A percentile compares a stretch with the other conserved stretches of the same genome.
phyloP scores from a whole-genome alignment of 2,888 invertebrate species.

The Allolobophora icterica region DNA sequence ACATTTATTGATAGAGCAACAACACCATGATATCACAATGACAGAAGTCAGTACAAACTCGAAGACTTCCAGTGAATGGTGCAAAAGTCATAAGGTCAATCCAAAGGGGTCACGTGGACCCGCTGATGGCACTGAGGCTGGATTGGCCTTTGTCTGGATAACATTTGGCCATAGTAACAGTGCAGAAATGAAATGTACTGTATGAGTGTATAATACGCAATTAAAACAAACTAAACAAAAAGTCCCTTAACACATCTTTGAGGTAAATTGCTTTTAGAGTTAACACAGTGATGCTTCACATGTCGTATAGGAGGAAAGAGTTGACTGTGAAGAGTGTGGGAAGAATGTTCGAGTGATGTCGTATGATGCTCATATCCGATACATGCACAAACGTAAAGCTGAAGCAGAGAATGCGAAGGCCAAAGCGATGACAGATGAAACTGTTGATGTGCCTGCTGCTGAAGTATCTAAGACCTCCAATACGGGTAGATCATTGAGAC shows the following conservation, averaged over 20 bases:
- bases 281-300: neutral
- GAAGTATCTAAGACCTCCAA: neutral
- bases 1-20: too few relatives aligned
- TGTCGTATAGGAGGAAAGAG: constrained; percentile 6
- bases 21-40: too few relatives aligned
- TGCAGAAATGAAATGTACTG: too few relatives aligned
- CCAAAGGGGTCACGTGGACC: too few relatives aligned
- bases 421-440: neutral
- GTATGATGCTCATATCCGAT: neutral
- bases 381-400: neutral
- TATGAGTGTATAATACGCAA: too few relatives aligned
- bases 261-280: neutral
- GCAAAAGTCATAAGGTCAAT: too few relatives aligned
- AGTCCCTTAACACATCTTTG: neutral
- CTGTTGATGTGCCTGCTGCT: neutral
- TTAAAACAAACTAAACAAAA: too few relatives aligned
- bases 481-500: neutral
- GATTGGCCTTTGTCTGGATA: too few relatives aligned
- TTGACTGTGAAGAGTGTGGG: constrained; percentile 4
- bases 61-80: too few relatives aligned
- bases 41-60: too few relatives aligned
- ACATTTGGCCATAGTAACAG: too few relatives aligned
- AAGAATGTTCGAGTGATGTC: constrained; percentile 19
- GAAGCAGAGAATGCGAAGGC: neutral
- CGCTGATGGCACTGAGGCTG: too few relatives aligned